phyloP scores from a whole-genome alignment of 2,888 invertebrate species.

The Dynastes tityus region DNA sequence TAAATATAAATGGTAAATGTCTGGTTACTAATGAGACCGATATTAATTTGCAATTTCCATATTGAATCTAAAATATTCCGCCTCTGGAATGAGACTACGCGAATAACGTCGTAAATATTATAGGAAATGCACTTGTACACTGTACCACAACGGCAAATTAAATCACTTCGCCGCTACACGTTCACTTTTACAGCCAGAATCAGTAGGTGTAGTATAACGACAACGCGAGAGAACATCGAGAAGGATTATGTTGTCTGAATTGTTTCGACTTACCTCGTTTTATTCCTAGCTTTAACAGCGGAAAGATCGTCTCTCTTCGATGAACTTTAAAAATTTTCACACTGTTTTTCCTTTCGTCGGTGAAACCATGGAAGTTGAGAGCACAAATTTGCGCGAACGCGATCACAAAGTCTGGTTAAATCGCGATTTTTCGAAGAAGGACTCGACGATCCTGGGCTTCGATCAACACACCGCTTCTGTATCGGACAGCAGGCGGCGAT shows the following conservation, averaged over 20 bases:
- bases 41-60: slow-evolving; percentile 13
- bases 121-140: slow-evolving; percentile 37
- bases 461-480: slow-evolving; percentile 14
- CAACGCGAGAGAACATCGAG: slow-evolving; percentile 1
- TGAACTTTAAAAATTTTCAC: slow-evolving; percentile 41
- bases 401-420: slow-evolving; percentile 8
- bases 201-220: slow-evolving; percentile 26
- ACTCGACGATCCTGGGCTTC: slow-evolving; percentile 12
- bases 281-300: slow-evolving; percentile 31
- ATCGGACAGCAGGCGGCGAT: slow-evolving; percentile 38
- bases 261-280: slow-evolving; percentile 30
- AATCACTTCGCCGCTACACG: slow-evolving; percentile 37
- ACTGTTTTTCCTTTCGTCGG: slow-evolving; percentile 14
- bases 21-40: too few species aligned
- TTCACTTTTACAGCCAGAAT: slow-evolving; percentile 34
- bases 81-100: slow-evolving; percentile 3
- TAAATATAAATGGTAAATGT: not conserved
- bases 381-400: slow-evolving; percentile 31
- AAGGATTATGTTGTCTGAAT: slow-evolving; percentile 24
- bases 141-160: slow-evolving; percentile 25
- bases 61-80: slow-evolving; percentile 36
- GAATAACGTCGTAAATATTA: slow-evolving; percentile 10
- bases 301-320: slow-evolving; percentile 2
- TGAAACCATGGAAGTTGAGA: slow-evolving; percentile 29
- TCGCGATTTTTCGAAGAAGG: slow-evolving; percentile 21